Evolutionary conservation across 37 sponge, comb jelly and placozoan genomes (phyloP).

Genomic region (Petrosia ficiformis): DNA sequence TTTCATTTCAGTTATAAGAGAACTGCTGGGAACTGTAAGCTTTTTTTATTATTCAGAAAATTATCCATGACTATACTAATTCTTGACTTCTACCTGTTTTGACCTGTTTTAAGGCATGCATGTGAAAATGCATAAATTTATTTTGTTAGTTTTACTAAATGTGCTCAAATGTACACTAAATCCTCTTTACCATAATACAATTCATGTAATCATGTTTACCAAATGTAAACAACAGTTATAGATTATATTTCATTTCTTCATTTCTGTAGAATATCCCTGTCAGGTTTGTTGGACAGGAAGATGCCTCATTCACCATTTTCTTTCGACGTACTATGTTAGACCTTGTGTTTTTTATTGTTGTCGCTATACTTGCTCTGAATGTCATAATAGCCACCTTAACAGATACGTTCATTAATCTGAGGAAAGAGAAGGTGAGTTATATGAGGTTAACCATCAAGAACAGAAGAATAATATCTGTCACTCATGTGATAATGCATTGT

Average conservation of each 20-base stretch:
- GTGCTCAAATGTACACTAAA: too few relatives aligned
- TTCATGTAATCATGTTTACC: too few relatives aligned
- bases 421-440: constrained; percentile 35
- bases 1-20: constrained; percentile 32
- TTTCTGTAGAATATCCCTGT: neutral
- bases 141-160: too few relatives aligned
- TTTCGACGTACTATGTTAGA: constrained; percentile 14
- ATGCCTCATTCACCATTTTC: neutral
- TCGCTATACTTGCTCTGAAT: constrained; percentile 3
- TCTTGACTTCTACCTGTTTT: too few relatives aligned
- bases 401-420: neutral
- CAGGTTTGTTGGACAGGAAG: neutral
- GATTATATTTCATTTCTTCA: too few relatives aligned
- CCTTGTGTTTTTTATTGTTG: constrained; percentile 24
- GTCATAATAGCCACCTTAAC: neutral
- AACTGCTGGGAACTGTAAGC: constrained; percentile 28
- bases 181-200: too few relatives aligned
- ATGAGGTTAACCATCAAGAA: neutral
- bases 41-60: neutral
- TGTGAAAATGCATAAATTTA: too few relatives aligned
- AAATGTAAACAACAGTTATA: too few relatives aligned
- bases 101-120: too few relatives aligned
- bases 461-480: neutral
- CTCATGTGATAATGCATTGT: too few relatives aligned
- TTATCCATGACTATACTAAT: too few relatives aligned